These are phyloP conservation scores for Esox masquinongy DNA, from an alignment of 2,797 vertebrate genomes.

Conservation along the genomic window DNA sequence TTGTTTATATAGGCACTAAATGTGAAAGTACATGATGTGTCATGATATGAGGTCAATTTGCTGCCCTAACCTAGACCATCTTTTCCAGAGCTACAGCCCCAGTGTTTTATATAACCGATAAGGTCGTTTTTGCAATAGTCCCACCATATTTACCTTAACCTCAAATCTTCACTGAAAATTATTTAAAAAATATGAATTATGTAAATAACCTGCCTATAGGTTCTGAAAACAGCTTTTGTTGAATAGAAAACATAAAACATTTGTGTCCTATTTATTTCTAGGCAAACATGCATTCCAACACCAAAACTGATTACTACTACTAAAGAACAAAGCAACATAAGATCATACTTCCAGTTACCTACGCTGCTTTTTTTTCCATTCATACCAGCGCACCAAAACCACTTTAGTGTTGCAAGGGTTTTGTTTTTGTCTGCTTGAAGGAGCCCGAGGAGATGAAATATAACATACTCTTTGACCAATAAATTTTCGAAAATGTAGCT, in stretches of 20 bases:
- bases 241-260: background rate
- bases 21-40: no score
- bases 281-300: background rate
- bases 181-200: background rate
- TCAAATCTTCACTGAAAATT: background rate
- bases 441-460: no score
- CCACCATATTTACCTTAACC: background rate
- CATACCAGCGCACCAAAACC: background rate
- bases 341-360: background rate
- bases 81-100: background rate
- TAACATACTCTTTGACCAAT: no score
- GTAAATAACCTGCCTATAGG: background rate
- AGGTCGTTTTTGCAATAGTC: background rate
- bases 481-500: background rate
- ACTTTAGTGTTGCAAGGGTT: background rate
- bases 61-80: background rate
- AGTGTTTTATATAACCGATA: background rate
- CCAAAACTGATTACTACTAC: no score
- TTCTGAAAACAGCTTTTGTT: background rate
- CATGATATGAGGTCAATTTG: background rate
- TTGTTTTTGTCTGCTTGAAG: background rate
- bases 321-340: background rate
- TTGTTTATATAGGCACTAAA: no score
- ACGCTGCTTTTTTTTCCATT: slow-evolving; percentile 1
- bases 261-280: background rate